Conservation (phyloP, 2,797 vertebrate species). For the Tokudaia muenninki region DNA sequence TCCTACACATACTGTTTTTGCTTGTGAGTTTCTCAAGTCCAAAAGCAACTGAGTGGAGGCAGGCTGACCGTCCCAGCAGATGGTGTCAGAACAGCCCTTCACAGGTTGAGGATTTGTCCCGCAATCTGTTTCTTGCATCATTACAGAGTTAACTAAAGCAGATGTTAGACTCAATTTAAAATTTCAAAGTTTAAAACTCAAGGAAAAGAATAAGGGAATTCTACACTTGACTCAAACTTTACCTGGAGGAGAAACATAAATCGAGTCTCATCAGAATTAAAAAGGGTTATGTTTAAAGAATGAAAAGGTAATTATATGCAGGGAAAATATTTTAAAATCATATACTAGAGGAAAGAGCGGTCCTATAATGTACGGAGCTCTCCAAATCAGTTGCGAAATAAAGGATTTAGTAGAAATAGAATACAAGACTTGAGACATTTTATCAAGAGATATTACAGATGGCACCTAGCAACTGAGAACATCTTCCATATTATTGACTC, state of each 20-base stretch:
- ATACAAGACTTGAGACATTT: not conserved
- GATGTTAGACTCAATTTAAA: constrained; percentile 3
- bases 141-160: not conserved
- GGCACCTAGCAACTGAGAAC: not conserved
- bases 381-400: not conserved
- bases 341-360: not conserved
- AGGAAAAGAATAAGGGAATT: not conserved
- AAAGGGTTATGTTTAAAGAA: not conserved
- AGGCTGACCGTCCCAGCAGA: not conserved
- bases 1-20: not conserved
- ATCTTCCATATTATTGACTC: not conserved
- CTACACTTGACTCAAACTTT: not conserved
- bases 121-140: not conserved
- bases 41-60: not conserved
- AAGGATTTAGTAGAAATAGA: constrained; percentile 3
- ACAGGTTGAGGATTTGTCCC: not conserved
- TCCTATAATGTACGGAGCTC: not conserved
- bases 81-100: not conserved
- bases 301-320: constrained; percentile 21
- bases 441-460: not conserved
- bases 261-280: constrained; percentile 15
- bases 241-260: not conserved
- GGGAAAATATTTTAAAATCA: constrained; percentile 17
- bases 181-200: not conserved
- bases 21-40: not conserved